These are phyloP conservation scores for Pseudococcus longispinus DNA, from an alignment of 2,888 invertebrate species.

Conservation along the genomic window DNA sequence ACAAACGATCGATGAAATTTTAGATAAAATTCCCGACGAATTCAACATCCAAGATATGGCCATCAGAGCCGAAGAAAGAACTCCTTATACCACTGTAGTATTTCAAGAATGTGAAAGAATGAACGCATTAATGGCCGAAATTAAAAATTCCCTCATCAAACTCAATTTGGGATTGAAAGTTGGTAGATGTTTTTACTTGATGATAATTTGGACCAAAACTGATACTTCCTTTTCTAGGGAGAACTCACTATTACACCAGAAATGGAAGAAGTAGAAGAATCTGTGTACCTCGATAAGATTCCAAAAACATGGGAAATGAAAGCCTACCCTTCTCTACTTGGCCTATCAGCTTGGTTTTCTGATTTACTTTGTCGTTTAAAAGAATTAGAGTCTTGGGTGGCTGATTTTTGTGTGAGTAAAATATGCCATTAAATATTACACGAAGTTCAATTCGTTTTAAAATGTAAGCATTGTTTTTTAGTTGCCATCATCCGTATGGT, in stretches of 20 bases:
- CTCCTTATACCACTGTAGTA: constrained; percentile 90
- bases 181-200: constrained; percentile 27
- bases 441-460: not conserved
- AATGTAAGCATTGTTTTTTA: constrained; percentile 61
- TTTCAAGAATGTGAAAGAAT: constrained; percentile 94
- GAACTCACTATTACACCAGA: constrained; percentile 90
- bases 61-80: constrained; percentile 85
- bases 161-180: constrained; percentile 88
- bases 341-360: constrained; percentile 84
- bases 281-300: constrained; percentile 89
- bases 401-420: constrained; percentile 75
- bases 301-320: constrained; percentile 83
- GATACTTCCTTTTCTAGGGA: constrained; percentile 81
- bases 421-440: not conserved
- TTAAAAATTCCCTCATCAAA: constrained; percentile 82
- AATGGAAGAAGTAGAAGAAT: constrained; percentile 87
- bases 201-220: constrained; percentile 67
- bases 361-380: constrained; percentile 81
- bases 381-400: constrained; percentile 86
- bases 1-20: constrained; percentile 79
- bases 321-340: constrained; percentile 87
- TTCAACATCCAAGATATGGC: constrained; percentile 87
- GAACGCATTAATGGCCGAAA: constrained; percentile 84
- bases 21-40: constrained; percentile 86
- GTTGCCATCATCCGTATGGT: constrained; percentile 88